Base-by-base conservation (phyloP, 2,113 vertebrate species). In the Panthera leo region DNA sequence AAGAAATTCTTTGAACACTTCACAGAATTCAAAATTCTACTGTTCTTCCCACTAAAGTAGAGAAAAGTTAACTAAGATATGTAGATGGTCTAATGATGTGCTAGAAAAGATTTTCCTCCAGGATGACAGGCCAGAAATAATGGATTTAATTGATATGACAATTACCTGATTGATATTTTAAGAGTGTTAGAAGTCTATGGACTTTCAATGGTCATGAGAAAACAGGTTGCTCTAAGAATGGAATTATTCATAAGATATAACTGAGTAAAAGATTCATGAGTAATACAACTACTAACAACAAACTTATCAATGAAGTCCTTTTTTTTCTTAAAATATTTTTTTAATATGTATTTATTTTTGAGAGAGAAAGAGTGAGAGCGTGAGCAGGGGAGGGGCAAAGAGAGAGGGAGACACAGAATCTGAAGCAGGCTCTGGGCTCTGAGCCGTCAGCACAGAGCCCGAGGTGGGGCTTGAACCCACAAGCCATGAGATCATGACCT, bases 1-100 rank as follows among this genome's bases (percentile, higher is more conserved):
- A 86, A 95, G 65, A 79, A 73, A 84, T 88, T 79, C 16, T 96
- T 91, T 84, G 73, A 94, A 89, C 7, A 39, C 27, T 58, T 79
- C 8, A 63, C 15, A 94, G 65, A 93, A 76, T 78, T 61, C 10
- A n/a, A 84, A 93, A 91, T 71, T 55, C 27, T 84, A 91, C 29
- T 91, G n/a, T 80, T 45, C 53, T 68, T 88, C 48, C 36, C 48
- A 84, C 15, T 45, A 48, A 80, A 90, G 70, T 53, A 88, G 21
- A 48, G 39, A 39, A 70, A 51, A 79, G 14, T 85, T 92, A 89
- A 84, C 25, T 70, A 67, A 61, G 27, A 79, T n/a, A 61, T 83
- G 42, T 89, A 53, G 19, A 39, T 51, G 65, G 53, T 58, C 58
- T 94, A 83, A 36, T 83, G 16, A 92, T 84, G n/a, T 29, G 34